Evolutionary conservation across 2,797 vertebrate genomes (phyloP).

Genomic region (Triplophysa bombifrons): DNA sequence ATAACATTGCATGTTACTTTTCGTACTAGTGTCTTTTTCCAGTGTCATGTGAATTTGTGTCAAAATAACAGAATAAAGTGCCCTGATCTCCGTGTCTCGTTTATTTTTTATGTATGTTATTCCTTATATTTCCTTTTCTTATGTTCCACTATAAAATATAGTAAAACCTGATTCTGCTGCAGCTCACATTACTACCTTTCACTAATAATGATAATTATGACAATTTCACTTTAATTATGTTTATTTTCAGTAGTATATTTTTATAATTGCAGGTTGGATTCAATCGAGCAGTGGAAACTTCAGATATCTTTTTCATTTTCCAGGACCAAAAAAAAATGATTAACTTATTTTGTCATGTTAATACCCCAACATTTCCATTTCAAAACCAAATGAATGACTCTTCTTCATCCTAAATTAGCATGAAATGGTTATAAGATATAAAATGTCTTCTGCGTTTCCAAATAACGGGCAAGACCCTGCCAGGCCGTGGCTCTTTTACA

Average conservation of each 20-base stretch:
- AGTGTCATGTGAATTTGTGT: background rate
- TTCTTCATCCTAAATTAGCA: constrained; percentile 69
- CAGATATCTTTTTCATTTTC: constrained; percentile 32
- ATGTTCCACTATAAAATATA: constrained; percentile 1
- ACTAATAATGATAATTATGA: constrained; percentile 24
- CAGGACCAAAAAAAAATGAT: constrained; percentile 21
- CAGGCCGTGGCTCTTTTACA: constrained; percentile 93
- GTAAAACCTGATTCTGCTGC: background rate
- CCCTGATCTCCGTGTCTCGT: background rate
- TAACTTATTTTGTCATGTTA: constrained; percentile 36
- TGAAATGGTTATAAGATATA: constrained; percentile 72
- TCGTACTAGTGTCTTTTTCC: background rate
- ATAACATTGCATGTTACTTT: background rate
- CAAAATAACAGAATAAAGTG: background rate
- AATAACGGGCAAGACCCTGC: constrained; percentile 78
- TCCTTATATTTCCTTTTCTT: background rate
- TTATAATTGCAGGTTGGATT: constrained; percentile 25
- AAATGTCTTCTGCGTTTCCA: constrained; percentile 80
- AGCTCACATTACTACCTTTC: constrained; percentile 7
- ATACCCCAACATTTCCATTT: constrained; percentile 36
- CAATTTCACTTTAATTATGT: constrained; percentile 21
- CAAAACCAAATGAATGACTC: constrained; percentile 69
- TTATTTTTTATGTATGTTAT: background rate
- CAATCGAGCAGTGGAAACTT: constrained; percentile 26
- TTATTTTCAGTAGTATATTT: constrained; percentile 15